Percentiles rank a stretch among this genome's conserved stretches.
Conservation (phyloP, 2,113 vertebrate genomes). For the Chascanopsetta lugubris region DNA sequence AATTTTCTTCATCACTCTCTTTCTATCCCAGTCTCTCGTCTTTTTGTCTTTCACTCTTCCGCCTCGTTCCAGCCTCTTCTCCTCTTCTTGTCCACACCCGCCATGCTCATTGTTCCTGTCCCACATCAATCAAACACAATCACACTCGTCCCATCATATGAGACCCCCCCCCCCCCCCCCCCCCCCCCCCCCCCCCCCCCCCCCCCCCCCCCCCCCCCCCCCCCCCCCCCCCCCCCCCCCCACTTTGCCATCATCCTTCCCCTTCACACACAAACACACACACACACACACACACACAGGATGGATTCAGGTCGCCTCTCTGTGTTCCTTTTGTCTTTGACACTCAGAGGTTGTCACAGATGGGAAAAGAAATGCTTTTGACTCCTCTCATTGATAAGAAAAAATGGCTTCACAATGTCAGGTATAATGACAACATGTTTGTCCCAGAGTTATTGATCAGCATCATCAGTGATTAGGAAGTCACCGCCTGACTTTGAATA, state of each 20-base stretch:
- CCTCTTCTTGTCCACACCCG: conserved; percentile 9
- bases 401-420: conserved; percentile 1
- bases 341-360: conserved; percentile 4
- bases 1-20: conserved; percentile 52
- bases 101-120: conserved; percentile 59
- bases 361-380: conserved; percentile 12
- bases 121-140: conserved; percentile 47
- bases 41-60: conserved; percentile 13
- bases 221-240: neutral
- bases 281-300: conserved; percentile 8
- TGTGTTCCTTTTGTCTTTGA: conserved; percentile 13
- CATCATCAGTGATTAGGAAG: neutral
- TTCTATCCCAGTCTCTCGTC: conserved; percentile 16
- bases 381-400: conserved; percentile 20
- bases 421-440: neutral
- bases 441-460: neutral
- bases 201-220: neutral
- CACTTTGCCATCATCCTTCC: neutral
- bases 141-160: conserved; percentile 18
- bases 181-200: neutral
- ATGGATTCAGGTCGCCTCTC: conserved; percentile 40
- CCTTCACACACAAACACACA: no score
- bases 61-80: conserved; percentile 9
- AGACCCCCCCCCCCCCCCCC: conserved; percentile 13
- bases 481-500: conserved; percentile 7